Conservation (phyloP, 2,797 vertebrate genomes). For the Onychomys leucogaster region DNA sequence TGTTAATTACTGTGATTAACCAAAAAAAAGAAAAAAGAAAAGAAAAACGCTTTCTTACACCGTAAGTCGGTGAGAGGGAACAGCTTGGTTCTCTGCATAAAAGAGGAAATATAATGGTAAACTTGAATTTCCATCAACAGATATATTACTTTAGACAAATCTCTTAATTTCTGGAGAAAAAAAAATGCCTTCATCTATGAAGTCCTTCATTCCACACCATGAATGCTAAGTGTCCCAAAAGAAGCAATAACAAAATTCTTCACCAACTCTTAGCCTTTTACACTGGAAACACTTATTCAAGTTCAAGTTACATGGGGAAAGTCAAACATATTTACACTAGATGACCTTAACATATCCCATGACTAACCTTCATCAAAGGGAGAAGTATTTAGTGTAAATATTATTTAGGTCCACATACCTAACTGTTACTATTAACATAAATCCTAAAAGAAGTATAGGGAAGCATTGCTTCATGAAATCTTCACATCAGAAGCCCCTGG, state of each 20-base stretch:
- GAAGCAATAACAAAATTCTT: slow-evolving; percentile 9
- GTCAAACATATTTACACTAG: slow-evolving; percentile 68
- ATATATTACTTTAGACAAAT: slow-evolving; percentile 25
- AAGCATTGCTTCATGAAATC: neutral
- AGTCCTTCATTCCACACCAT: neutral
- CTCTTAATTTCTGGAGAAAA: slow-evolving; percentile 24
- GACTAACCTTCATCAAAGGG: slow-evolving; percentile 30
- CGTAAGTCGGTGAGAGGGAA: slow-evolving; percentile 1
- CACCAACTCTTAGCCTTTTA: neutral
- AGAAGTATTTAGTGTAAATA: slow-evolving; percentile 37
- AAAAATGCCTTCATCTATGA: neutral
- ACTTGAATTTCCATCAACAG: neutral
- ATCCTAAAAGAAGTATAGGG: slow-evolving; percentile 30
- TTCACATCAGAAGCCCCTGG: neutral
- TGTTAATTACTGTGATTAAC: slow-evolving; percentile 59
- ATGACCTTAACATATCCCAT: slow-evolving; percentile 28
- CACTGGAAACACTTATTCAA: neutral
- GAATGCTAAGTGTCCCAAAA: neutral
- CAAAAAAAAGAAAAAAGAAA: neutral
- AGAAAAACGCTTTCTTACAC: neutral
- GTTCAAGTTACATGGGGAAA: slow-evolving; percentile 53
- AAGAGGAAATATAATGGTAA: neutral
- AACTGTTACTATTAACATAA: slow-evolving; percentile 39
- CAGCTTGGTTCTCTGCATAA: neutral
- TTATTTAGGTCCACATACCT: neutral